These are phyloP conservation scores for Phyto melanocephala DNA, from an alignment of 2,888 invertebrate species.

Conservation along the genomic window DNA sequence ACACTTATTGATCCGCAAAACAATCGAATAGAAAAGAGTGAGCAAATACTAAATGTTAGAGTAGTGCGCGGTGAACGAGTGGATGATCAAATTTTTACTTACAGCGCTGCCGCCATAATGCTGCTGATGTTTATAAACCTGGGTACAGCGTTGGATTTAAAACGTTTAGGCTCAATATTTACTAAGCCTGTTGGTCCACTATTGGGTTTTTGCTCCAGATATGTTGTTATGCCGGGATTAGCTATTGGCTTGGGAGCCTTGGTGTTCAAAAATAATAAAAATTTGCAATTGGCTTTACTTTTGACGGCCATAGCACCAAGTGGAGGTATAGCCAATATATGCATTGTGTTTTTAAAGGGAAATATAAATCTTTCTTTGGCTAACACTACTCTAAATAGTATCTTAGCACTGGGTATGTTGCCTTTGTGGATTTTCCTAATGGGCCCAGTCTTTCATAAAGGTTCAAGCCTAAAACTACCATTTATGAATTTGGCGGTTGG, in stretches of 20 bases:
- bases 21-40: constrained; percentile 40
- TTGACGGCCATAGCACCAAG: constrained; percentile 91
- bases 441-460: constrained; percentile 85
- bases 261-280: constrained; percentile 83
- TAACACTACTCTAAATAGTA: constrained; percentile 93
- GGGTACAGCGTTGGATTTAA: constrained; percentile 90
- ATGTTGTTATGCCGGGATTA: constrained; percentile 89
- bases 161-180: constrained; percentile 83
- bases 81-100: constrained; percentile 83
- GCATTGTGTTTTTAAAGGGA: constrained; percentile 92
- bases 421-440: constrained; percentile 92
- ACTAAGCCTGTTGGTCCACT: constrained; percentile 86
- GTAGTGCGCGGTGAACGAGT: constrained; percentile 64
- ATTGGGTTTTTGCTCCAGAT: constrained; percentile 88
- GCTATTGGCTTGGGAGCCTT: constrained; percentile 65
- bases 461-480: constrained; percentile 85
- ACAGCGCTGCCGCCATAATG: constrained; percentile 85
- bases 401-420: constrained; percentile 91
- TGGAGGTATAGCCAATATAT: constrained; percentile 96
- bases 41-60: constrained; percentile 45
- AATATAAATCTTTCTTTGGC: constrained; percentile 94
- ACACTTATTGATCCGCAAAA: constrained; percentile 50
- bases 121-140: constrained; percentile 91
- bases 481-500: constrained; percentile 86
- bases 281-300: constrained; percentile 89